phyloP scores from a whole-genome alignment of 2,797 vertebrate species.

The Tokudaia muenninki region DNA sequence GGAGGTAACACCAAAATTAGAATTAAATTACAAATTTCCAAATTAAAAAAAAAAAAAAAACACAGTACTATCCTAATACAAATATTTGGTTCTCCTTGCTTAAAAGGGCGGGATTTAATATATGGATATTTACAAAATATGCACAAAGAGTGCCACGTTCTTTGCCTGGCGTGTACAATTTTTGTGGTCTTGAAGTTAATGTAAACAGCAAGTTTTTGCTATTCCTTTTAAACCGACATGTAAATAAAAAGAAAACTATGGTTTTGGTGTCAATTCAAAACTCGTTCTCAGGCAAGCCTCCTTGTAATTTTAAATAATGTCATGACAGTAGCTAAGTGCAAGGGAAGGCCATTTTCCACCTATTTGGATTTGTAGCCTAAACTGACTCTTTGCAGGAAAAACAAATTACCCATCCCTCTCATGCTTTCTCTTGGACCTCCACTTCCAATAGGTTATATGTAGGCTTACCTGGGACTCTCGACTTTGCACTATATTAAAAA shows the following conservation, averaged over 20 bases:
- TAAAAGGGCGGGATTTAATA: neutral
- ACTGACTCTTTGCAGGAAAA: neutral
- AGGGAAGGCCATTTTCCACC: neutral
- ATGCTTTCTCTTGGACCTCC: neutral
- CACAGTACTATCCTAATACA: neutral
- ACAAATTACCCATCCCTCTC: neutral
- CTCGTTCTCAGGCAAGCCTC: neutral
- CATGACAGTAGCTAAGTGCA: neutral
- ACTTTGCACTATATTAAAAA: neutral
- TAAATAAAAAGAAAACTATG: neutral
- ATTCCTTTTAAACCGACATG: slow-evolving; percentile 57
- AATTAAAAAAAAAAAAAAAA: neutral
- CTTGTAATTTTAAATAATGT: neutral
- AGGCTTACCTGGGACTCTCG: neutral
- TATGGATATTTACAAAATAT: neutral
- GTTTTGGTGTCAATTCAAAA: slow-evolving; percentile 19
- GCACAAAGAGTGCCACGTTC: neutral
- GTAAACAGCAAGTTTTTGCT: neutral
- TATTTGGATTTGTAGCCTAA: neutral
- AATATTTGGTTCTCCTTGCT: neutral
- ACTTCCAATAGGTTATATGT: neutral
- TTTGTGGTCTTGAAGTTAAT: slow-evolving; percentile 49
- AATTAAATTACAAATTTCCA: neutral
- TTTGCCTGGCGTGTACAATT: neutral
- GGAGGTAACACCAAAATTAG: neutral